Evolutionary conservation across 1,140 invertebrate species (phyloP).

Genomic region (Nixonia krombeini): DNA sequence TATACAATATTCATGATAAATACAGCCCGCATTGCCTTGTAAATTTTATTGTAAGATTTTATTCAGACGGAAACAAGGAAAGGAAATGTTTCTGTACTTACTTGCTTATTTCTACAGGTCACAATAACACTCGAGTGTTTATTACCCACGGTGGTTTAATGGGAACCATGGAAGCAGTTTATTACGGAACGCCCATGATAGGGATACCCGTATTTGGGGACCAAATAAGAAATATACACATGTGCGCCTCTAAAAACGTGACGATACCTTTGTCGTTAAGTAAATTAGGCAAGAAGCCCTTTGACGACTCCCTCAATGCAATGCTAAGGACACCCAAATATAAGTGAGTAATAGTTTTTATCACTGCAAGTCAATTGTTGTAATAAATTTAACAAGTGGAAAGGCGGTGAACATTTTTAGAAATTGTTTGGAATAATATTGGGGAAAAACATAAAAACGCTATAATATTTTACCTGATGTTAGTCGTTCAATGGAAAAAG

Average conservation of each 20-base stretch:
- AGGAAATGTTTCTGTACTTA: too few species aligned
- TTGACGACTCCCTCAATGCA: constrained; percentile 35
- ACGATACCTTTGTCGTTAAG: constrained; percentile 46
- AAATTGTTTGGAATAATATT: too few species aligned
- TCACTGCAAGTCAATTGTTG: too few species aligned
- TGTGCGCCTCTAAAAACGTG: constrained; percentile 57
- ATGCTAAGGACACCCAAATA: constrained; percentile 40
- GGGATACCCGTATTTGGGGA: constrained; percentile 76
- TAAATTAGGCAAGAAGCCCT: constrained; percentile 36
- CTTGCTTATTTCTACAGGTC: not conserved
- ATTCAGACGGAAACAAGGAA: too few species aligned
- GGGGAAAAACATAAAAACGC: too few species aligned
- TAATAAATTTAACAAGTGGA: too few species aligned
- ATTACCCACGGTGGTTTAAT: constrained; percentile 77
- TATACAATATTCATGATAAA: too few species aligned
- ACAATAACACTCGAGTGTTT: constrained; percentile 72
- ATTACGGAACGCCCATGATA: constrained; percentile 74
- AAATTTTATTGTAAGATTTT: too few species aligned
- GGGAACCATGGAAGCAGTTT: constrained; percentile 74
- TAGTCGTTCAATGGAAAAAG: too few species aligned
- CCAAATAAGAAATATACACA: constrained; percentile 71
- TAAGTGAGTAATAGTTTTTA: constrained; percentile 27
- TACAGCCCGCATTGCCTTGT: too few species aligned
- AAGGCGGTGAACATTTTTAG: too few species aligned
- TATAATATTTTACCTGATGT: too few species aligned